A percentile compares a stretch with the other conserved stretches of the same genome.
phyloP scores from a whole-genome alignment of 2,797 vertebrate species.

The Ara ararauna region DNA sequence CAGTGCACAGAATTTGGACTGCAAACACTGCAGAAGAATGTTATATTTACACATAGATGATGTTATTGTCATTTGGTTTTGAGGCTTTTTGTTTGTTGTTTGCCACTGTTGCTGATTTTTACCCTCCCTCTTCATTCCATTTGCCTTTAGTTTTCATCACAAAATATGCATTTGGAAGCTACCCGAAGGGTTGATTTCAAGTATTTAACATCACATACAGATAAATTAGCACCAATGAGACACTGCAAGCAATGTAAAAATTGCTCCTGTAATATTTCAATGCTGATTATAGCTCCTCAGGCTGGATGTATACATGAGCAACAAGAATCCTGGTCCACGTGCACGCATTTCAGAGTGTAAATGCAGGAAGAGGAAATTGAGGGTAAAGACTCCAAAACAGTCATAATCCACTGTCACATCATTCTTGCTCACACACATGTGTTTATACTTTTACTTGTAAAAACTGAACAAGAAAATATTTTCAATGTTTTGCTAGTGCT shows the following conservation, averaged over 20 bases:
- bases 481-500: neutral
- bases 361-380: slow-evolving; percentile 34
- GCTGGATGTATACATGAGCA: neutral
- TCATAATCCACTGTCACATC: neutral
- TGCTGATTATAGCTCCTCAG: neutral
- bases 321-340: neutral
- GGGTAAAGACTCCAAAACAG: slow-evolving; percentile 1
- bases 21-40: neutral
- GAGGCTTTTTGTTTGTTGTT: neutral
- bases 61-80: neutral
- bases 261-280: neutral
- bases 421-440: neutral
- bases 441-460: slow-evolving; percentile 41
- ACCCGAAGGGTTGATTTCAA: neutral
- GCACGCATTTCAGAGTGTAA: neutral
- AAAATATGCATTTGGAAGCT: neutral
- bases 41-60: neutral
- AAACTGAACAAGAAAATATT: slow-evolving; percentile 22
- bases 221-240: neutral
- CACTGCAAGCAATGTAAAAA: neutral
- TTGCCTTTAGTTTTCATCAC: neutral
- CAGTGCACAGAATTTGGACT: neutral
- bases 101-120: neutral
- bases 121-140: neutral
- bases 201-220: neutral